Conservation (phyloP, 2,888 invertebrate genomes). For the Heteromurus nitidus region DNA sequence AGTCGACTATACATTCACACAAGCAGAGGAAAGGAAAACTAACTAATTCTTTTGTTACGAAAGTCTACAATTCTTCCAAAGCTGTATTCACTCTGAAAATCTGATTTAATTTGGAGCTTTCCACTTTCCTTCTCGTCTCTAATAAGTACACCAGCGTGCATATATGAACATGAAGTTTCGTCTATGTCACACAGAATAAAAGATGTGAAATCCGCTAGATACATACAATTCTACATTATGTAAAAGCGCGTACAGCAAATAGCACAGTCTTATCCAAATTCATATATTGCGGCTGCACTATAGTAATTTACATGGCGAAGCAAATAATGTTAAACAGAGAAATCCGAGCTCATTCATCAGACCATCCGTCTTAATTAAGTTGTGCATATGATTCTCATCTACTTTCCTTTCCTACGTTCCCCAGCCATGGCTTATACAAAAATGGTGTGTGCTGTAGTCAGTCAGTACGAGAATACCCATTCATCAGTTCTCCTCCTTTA, state of each 20-base stretch:
- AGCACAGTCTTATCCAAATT: no score
- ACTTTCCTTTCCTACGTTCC: no score
- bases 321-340: slow-evolving; percentile 49
- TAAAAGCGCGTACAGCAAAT: no score
- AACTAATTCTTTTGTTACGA: slow-evolving; percentile 42
- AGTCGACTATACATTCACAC: slow-evolving; percentile 2
- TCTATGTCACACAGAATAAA: no score
- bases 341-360: slow-evolving; percentile 57
- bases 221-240: no score
- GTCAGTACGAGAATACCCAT: background rate
- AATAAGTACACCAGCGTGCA: no score
- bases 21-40: background rate
- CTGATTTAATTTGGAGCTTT: slow-evolving; percentile 47
- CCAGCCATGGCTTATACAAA: slow-evolving; percentile 22
- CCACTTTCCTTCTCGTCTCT: background rate
- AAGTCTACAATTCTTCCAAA: slow-evolving; percentile 25
- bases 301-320: slow-evolving; percentile 43
- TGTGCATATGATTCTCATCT: slow-evolving; percentile 40
- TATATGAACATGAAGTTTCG: no score
- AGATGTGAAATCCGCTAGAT: no score
- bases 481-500: background rate
- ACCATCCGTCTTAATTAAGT: slow-evolving; percentile 67
- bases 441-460: background rate
- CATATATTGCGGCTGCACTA: background rate
- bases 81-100: slow-evolving; percentile 40